These are phyloP conservation scores for Plagiodera versicolora DNA, from an alignment of 2,888 invertebrate genomes.

Conservation along the genomic window DNA sequence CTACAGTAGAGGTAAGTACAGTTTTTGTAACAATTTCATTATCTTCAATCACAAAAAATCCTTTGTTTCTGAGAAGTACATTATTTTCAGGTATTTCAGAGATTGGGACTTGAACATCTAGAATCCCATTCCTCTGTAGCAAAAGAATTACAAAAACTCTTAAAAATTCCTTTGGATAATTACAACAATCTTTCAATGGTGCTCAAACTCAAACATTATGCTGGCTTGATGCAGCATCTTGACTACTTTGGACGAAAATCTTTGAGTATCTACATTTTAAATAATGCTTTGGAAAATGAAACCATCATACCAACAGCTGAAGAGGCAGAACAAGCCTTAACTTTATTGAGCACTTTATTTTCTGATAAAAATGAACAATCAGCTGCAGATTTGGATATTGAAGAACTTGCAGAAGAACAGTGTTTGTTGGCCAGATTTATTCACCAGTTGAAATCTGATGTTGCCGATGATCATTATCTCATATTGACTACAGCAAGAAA, in stretches of 20 bases:
- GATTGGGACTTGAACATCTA: slow-evolving; percentile 80
- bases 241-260: slow-evolving; percentile 86
- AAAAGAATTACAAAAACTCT: slow-evolving; percentile 87
- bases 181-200: slow-evolving; percentile 91
- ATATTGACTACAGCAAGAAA: slow-evolving; percentile 88
- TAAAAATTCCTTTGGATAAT: slow-evolving; percentile 93
- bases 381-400: slow-evolving; percentile 70
- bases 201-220: slow-evolving; percentile 83
- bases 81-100: slow-evolving; percentile 67
- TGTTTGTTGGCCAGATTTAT: slow-evolving; percentile 87
- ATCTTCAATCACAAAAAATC: neutral
- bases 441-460: slow-evolving; percentile 79
- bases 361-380: slow-evolving; percentile 74
- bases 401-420: slow-evolving; percentile 97
- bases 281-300: slow-evolving; percentile 88
- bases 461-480: slow-evolving; percentile 84
- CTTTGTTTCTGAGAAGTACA: too few species aligned
- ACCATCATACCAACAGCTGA: slow-evolving; percentile 84
- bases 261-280: slow-evolving; percentile 85
- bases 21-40: neutral
- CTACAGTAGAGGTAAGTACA: slow-evolving; percentile 68
- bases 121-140: slow-evolving; percentile 83
- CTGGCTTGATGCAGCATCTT: slow-evolving; percentile 69
- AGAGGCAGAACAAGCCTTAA: slow-evolving; percentile 65
- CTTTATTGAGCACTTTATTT: slow-evolving; percentile 81